Conservation (phyloP, 2,113 vertebrate genomes). For the Eonycteris spelaea region DNA sequence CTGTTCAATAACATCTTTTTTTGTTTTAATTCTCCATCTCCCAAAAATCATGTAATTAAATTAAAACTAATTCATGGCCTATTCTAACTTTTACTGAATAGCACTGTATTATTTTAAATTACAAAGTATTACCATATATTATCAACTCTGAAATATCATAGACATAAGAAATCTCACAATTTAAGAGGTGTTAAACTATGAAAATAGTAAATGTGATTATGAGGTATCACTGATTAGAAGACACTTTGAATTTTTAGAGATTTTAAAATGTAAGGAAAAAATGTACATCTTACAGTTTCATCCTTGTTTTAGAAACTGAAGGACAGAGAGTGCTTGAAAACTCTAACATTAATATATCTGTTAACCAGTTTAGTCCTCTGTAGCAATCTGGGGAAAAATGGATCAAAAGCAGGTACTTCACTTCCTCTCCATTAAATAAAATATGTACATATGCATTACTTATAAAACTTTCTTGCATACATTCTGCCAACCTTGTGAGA, state of each 20-base stretch:
- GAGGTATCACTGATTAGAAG: background rate
- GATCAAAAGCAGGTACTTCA: background rate
- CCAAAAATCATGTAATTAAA: conserved; percentile 9
- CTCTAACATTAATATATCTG: background rate
- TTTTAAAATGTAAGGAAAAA: background rate
- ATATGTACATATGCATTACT: background rate
- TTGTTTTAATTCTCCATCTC: conserved; percentile 8
- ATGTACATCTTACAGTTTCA: background rate
- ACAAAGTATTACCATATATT: background rate
- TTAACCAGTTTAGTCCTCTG: background rate
- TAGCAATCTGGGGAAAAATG: background rate
- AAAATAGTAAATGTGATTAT: background rate
- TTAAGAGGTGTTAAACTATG: background rate
- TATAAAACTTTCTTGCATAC: background rate
- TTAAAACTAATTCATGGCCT: background rate
- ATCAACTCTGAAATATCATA: background rate
- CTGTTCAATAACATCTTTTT: background rate
- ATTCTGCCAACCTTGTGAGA: background rate
- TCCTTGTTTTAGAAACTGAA: background rate
- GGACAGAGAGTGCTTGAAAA: background rate
- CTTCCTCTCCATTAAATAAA: background rate
- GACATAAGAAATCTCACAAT: background rate
- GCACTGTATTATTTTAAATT: background rate
- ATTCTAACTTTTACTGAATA: background rate
- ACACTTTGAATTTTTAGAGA: conserved; percentile 6